Conservation (phyloP, 1,140 invertebrate species). For the Neuroterus valhalla region DNA sequence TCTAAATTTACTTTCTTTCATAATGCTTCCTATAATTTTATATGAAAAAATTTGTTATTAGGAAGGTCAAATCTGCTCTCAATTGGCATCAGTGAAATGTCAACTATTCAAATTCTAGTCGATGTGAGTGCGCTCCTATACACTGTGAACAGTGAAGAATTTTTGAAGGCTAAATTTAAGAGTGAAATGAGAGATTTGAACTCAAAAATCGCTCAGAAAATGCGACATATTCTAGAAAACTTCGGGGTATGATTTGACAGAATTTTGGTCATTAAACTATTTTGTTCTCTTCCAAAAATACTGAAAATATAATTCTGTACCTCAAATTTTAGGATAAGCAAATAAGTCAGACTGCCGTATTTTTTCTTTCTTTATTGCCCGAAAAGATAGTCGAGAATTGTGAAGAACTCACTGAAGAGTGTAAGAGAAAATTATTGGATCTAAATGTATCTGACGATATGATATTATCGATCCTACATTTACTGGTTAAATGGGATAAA, state of each 20-base stretch:
- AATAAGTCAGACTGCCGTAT: slow-evolving; percentile 45
- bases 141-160: slow-evolving; percentile 19
- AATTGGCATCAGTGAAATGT: neutral
- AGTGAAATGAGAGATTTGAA: slow-evolving; percentile 23
- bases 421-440: slow-evolving; percentile 38
- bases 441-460: slow-evolving; percentile 35
- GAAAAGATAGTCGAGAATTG: slow-evolving; percentile 9
- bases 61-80: neutral
- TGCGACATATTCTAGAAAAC: neutral
- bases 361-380: slow-evolving; percentile 55
- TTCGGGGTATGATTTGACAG: neutral
- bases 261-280: slow-evolving; percentile 17
- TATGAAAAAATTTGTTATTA: neutral
- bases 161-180: neutral
- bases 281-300: no score
- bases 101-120: neutral
- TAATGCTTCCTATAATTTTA: no score
- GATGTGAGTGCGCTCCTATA: slow-evolving; percentile 39
- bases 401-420: slow-evolving; percentile 24
- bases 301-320: no score
- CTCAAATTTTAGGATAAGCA: slow-evolving; percentile 41
- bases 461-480: slow-evolving; percentile 43
- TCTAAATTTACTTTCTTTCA: no score
- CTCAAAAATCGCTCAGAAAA: slow-evolving; percentile 38
- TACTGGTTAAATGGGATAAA: slow-evolving; percentile 52